phyloP scores from a whole-genome alignment of 1,140 invertebrate species.

The Drosophila tristis region DNA sequence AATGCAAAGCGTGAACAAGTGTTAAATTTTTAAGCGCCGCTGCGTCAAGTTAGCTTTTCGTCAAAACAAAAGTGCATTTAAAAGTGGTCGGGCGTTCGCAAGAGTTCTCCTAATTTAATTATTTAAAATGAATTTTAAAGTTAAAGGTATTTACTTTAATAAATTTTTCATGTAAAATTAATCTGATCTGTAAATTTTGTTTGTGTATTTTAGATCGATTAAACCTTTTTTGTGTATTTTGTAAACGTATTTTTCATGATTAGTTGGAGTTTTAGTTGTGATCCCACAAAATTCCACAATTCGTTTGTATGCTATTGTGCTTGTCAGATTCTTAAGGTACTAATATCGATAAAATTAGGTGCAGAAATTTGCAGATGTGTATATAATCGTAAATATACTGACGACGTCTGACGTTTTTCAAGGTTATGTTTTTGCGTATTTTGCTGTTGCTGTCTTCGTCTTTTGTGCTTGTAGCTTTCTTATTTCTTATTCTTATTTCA shows the following conservation, averaged over 20 bases:
- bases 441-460: slow-evolving; percentile 20
- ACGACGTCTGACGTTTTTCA: slow-evolving; percentile 22
- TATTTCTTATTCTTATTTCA: slow-evolving; percentile 2
- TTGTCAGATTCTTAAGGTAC: slow-evolving; percentile 2
- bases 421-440: slow-evolving; percentile 23
- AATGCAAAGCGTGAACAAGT: too few relatives aligned
- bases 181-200: too few relatives aligned
- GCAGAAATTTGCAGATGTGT: slow-evolving; percentile 28
- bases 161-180: too few relatives aligned
- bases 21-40: too few relatives aligned
- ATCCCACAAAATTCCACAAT: slow-evolving; percentile 1
- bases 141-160: slow-evolving; percentile 1
- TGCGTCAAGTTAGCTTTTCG: too few relatives aligned
- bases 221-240: slow-evolving; percentile 16
- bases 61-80: too few relatives aligned
- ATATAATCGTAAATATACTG: slow-evolving; percentile 22
- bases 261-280: slow-evolving; percentile 31
- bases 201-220: too few relatives aligned
- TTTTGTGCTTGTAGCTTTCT: slow-evolving; percentile 7
- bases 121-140: slow-evolving; percentile 4
- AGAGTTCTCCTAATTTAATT: slow-evolving; percentile 5
- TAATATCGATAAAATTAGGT: slow-evolving; percentile 10
- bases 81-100: background rate
- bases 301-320: slow-evolving; percentile 4
- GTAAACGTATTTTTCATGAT: slow-evolving; percentile 16